Evolutionary conservation across 2,797 vertebrate genomes (phyloP), one percentile per base, ranked within the genome.

Genomic region (Aldrovandia affinis): DNA sequence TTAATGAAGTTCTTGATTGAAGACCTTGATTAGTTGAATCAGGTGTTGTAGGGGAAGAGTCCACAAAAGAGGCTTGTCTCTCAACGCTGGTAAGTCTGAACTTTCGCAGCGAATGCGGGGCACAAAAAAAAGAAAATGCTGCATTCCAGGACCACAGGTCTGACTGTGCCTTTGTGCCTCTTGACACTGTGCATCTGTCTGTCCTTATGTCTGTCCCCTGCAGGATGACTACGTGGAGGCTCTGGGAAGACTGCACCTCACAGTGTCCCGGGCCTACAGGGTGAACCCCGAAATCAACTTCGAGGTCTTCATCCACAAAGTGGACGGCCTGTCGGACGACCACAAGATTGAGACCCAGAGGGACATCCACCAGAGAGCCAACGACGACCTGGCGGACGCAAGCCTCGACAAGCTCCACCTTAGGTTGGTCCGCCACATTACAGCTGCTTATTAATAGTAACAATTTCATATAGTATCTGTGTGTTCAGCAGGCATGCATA

Each of bases 301-400:
- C 50, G 98, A 99, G 92, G 98, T 99, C 92, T 99, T 99, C 88
- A 99, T 99, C 93, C 98, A 99, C 94, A 99, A 99, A 96, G 98
- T 99, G 88, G 98, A 99, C 89, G 98, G 98, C 79, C 95, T 99
- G 83, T 99, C 98, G 0, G 98, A 99, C 88, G 98, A 99, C 92
- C 98, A 99, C 94, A 99, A 99, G 95, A 99, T 99, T 87, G 98
- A 99, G 95, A 99, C 98, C 18, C 98, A 99, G 93, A 95, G 98
- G 85, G 98, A 99, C 94, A 99, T 99, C 92, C 98, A 99, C 91
- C 98, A 99, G 94, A 96, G 98, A 91, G 98, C 98, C 90, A 99
- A 99, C 55, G 98, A 99, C 88, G 98, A 99, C 86, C 96, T 99
- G 89, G 98, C 97, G 0, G 98, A 99, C 87, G 98, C 97, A 65